These are phyloP conservation scores for Ophraella communa DNA, from an alignment of 2,888 invertebrate species.

Conservation along the genomic window DNA sequence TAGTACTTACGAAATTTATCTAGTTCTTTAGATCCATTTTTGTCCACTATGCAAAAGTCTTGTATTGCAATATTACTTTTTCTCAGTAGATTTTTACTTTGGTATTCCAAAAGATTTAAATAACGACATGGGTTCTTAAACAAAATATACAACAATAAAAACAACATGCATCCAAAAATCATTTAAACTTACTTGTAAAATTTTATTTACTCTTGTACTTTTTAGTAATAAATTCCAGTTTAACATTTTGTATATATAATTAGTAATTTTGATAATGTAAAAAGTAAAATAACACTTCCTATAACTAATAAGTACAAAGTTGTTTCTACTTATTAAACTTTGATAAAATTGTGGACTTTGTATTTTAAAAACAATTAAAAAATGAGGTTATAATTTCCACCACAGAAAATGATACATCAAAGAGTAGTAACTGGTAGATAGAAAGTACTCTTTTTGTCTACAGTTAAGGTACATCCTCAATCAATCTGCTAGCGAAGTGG, in stretches of 20 bases:
- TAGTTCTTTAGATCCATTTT: slow-evolving; percentile 49
- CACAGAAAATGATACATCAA: too few relatives aligned
- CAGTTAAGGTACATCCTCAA: too few relatives aligned
- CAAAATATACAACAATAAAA: background rate
- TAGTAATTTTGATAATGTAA: background rate
- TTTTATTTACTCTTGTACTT: background rate
- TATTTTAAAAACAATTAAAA: background rate
- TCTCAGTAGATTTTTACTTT: slow-evolving; percentile 90
- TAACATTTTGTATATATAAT: slow-evolving; percentile 6
- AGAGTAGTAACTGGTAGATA: too few relatives aligned
- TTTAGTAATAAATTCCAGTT: background rate
- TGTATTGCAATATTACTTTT: slow-evolving; percentile 88
- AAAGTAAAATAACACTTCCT: background rate
- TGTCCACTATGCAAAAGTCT: slow-evolving; percentile 84
- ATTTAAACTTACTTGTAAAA: slow-evolving; percentile 11
- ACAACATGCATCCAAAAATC: background rate
- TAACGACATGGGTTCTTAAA: slow-evolving; percentile 60
- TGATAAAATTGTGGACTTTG: slow-evolving; percentile 12
- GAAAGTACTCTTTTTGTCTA: too few relatives aligned
- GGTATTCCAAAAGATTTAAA: slow-evolving; percentile 94
- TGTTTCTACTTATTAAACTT: too few relatives aligned
- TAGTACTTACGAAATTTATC: slow-evolving; percentile 69
- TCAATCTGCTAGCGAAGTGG: too few relatives aligned
- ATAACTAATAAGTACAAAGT: background rate
- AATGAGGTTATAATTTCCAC: background rate